These are phyloP conservation scores for Copsychus sechellarum DNA, from an alignment of 2,113 vertebrate species.

Conservation along the genomic window DNA sequence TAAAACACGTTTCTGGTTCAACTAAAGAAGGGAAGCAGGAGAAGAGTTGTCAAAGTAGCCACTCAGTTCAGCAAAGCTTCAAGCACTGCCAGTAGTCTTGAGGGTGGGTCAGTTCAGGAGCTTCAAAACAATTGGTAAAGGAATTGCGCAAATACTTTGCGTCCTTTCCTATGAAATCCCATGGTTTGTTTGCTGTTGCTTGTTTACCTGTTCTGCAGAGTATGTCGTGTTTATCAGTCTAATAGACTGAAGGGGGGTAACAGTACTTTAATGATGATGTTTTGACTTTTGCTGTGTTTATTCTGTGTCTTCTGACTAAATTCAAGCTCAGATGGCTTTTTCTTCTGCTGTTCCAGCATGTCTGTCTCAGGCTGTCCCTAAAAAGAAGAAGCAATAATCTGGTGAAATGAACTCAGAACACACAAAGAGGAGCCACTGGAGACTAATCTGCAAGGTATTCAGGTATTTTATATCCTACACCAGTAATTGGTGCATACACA, in stretches of 20 bases:
- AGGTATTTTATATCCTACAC: background rate
- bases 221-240: background rate
- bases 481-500: background rate
- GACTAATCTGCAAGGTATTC: background rate
- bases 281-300: background rate
- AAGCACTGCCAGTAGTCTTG: background rate
- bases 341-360: background rate
- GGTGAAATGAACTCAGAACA: background rate
- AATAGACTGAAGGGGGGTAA: background rate
- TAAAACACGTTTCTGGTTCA: background rate
- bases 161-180: background rate
- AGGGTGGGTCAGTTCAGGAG: background rate
- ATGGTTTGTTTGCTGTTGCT: background rate
- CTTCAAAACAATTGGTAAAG: background rate
- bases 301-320: background rate
- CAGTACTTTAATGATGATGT: background rate
- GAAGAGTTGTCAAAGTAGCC: background rate
- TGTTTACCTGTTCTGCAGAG: background rate
- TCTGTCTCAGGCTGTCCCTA: background rate
- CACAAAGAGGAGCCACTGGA: background rate
- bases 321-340: background rate
- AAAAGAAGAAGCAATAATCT: background rate
- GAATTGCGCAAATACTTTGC: background rate
- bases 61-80: background rate
- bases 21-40: background rate